phyloP scores from a whole-genome alignment of 2,797 vertebrate genomes.

The Eremophila alpestris region DNA sequence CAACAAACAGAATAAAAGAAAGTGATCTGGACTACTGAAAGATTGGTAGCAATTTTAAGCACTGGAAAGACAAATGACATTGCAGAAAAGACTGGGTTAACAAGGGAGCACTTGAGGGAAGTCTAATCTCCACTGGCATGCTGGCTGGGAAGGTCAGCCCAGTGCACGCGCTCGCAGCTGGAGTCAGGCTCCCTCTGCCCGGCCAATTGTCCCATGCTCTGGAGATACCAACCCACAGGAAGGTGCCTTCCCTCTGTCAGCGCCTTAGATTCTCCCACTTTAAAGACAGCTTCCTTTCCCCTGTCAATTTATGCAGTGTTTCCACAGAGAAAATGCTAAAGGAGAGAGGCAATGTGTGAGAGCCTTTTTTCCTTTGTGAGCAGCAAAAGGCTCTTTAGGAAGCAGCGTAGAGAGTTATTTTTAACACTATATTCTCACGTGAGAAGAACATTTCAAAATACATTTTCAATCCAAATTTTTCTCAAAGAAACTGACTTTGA shows the following conservation, averaged over 20 bases:
- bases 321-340: neutral
- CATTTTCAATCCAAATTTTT: neutral
- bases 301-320: neutral
- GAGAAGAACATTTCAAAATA: neutral
- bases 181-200: constrained; percentile 75
- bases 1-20: constrained; percentile 21
- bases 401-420: constrained; percentile 6
- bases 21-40: constrained; percentile 46
- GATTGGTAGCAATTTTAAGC: constrained; percentile 66
- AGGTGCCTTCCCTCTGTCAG: constrained; percentile 57
- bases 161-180: constrained; percentile 75
- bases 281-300: constrained; percentile 25
- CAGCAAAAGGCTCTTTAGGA: neutral
- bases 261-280: neutral
- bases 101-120: constrained; percentile 73
- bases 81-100: constrained; percentile 66
- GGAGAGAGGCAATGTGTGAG: neutral
- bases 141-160: constrained; percentile 74
- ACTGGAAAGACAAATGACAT: constrained; percentile 68
- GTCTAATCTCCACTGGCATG: constrained; percentile 75
- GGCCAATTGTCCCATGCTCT: constrained; percentile 68
- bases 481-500: neutral
- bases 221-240: constrained; percentile 64
- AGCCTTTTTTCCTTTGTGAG: neutral
- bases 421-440: neutral